Evolutionary conservation across 1,140 invertebrate genomes (phyloP), one percentile per base, ranked within the genome.

Genomic region (Thrips palmi): DNA sequence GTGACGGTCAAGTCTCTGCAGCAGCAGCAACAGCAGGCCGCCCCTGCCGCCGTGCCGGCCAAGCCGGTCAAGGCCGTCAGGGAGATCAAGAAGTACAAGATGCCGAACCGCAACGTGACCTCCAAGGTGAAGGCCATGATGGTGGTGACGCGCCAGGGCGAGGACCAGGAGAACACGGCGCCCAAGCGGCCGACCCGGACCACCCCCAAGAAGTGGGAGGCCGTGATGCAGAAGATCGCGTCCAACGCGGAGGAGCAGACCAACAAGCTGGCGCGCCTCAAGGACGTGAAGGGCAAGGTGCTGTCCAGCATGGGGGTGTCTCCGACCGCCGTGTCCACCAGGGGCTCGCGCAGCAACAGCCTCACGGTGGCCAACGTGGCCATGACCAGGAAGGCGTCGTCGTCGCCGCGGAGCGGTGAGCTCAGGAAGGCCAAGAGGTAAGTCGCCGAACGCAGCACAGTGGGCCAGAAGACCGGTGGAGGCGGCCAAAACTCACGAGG

Each of bases 201-300:
- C 21, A 47, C 51, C 31, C 54, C 62, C 11, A 67, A 68, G 41
- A 67, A 76, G 37, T 79, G 79, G 68, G 78, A 84, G 49, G 78
- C 71, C 29, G 74, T 84, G 25, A 75, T 81, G 68, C 79, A 74
- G 56, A 83, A 83, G 57, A 78, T 79, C 34, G 70, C 74, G 17
- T 75, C 74, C 46, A 70, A 70, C 23, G 77, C 79, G 49, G 65
- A 58, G 15, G 71, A 77, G 46, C 68, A 73, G 41, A 71, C 72
- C 49, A 62, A 58, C n/a, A 77, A 74, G 45, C 65, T 57, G 0
- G 52, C 66, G 7, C 70, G 74, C 33, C 40, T 55, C 34, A 83
- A 79, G 53, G 78, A 86, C 52, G 72, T 86, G 18, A 84, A 84
- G 52, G 79, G 79, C 2, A 75, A 78, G 57, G 74, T 84, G 19